phyloP scores from a whole-genome alignment of 2,113 vertebrate species.

The Hoplias malabaricus region DNA sequence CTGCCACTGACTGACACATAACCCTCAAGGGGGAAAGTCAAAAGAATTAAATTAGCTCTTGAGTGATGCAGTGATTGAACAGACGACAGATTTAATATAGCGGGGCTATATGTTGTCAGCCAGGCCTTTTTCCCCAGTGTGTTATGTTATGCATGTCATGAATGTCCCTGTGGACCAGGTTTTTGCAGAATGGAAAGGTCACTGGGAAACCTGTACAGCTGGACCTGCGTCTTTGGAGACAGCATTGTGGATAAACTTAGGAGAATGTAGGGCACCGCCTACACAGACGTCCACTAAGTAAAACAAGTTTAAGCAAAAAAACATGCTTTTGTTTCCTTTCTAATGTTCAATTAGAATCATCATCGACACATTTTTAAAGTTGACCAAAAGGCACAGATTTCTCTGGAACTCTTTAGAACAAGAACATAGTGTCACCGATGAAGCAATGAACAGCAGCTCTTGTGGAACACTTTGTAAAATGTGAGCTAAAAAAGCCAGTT shows the following conservation, averaged over 20 bases:
- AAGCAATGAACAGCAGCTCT: no score
- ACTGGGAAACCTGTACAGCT: neutral
- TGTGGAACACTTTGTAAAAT: no score
- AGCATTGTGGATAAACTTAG: neutral
- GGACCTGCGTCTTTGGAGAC: neutral
- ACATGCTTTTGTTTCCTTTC: no score
- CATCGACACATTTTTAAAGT: no score
- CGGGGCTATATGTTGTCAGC: constrained; percentile 40
- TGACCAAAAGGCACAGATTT: no score
- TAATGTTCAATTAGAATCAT: no score
- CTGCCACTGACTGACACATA: constrained; percentile 1
- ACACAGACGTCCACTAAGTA: no score
- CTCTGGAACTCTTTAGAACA: no score
- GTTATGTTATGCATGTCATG: neutral
- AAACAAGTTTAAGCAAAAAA: no score
- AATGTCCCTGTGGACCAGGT: neutral
- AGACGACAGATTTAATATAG: constrained; percentile 29
- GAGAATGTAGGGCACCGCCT: no score
- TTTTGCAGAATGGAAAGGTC: constrained; percentile 1
- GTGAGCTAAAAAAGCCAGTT: no score
- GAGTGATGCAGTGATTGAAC: constrained; percentile 17
- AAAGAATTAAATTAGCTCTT: constrained; percentile 3
- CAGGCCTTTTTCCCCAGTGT: neutral
- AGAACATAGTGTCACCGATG: no score
- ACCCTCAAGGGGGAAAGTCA: neutral